A percentile compares a stretch with the other conserved stretches of the same genome.
Conservation (phyloP, 2,797 vertebrate species). For the Crypturellus tataupa region DNA sequence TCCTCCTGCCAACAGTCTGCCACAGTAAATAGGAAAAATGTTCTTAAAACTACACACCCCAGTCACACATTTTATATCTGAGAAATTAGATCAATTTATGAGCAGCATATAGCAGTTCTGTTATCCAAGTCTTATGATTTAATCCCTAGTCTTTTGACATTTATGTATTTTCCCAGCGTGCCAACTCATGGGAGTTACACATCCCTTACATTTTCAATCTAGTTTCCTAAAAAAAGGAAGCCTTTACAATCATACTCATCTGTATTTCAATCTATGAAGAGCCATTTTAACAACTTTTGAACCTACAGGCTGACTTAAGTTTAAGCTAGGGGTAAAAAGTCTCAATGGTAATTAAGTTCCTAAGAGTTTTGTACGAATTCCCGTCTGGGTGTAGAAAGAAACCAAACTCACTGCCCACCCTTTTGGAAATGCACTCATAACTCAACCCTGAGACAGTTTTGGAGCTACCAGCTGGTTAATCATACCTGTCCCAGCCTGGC, state of each 20-base stretch:
- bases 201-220: constrained; percentile 53
- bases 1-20: constrained; percentile 50
- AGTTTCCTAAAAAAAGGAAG: constrained; percentile 18
- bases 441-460: not conserved
- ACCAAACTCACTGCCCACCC: not conserved
- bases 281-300: not conserved
- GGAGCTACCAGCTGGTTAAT: not conserved
- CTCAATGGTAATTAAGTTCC: constrained; percentile 1
- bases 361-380: constrained; percentile 6
- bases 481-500: not conserved
- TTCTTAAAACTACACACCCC: constrained; percentile 39
- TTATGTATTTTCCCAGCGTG: constrained; percentile 30
- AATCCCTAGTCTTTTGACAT: constrained; percentile 55
- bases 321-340: not conserved
- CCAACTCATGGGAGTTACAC: constrained; percentile 40
- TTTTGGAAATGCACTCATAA: not conserved
- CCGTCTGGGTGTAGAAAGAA: not conserved
- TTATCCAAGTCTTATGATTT: constrained; percentile 60
- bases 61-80: constrained; percentile 50
- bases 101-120: constrained; percentile 50
- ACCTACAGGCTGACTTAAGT: not conserved
- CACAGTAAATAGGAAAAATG: constrained; percentile 54
- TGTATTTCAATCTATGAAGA: constrained; percentile 6
- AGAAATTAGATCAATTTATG: constrained; percentile 69
- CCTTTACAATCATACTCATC: not conserved